Conservation (phyloP, 2,888 invertebrate genomes). For the Xanthia icteritia region DNA sequence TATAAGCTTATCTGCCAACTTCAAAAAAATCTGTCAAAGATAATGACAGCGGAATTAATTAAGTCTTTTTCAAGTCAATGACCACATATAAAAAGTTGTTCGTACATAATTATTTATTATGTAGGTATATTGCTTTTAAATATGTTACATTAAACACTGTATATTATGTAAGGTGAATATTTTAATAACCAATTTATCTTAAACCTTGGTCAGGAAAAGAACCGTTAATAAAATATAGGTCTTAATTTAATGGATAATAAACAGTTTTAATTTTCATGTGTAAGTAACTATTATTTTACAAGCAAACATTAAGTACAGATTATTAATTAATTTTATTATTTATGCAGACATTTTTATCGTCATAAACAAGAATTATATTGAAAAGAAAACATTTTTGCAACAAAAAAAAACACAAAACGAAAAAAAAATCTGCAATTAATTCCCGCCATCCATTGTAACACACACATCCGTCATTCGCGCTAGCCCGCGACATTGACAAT, state of each 20-base stretch:
- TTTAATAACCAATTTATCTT: slow-evolving; percentile 13
- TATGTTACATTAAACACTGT: slow-evolving; percentile 35
- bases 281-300: not conserved
- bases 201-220: not conserved
- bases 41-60: slow-evolving; percentile 64
- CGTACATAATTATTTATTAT: slow-evolving; percentile 55
- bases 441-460: slow-evolving; percentile 73
- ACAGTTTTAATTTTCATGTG: not conserved
- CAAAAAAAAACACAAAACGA: not conserved
- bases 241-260: not conserved
- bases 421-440: slow-evolving; percentile 53
- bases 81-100: slow-evolving; percentile 66
- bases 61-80: slow-evolving; percentile 67
- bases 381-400: not conserved
- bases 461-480: slow-evolving; percentile 82
- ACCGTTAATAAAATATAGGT: not conserved
- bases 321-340: no score
- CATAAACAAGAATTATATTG: accelerated
- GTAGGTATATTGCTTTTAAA: slow-evolving; percentile 32
- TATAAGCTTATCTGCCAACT: slow-evolving; percentile 4
- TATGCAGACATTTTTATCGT: not conserved
- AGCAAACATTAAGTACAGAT: not conserved
- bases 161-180: not conserved
- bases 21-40: slow-evolving; percentile 57
- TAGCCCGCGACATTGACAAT: slow-evolving; percentile 88